Evolutionary conservation across 2,113 vertebrate species (phyloP).

Genomic region (Myodes glareolus): DNA sequence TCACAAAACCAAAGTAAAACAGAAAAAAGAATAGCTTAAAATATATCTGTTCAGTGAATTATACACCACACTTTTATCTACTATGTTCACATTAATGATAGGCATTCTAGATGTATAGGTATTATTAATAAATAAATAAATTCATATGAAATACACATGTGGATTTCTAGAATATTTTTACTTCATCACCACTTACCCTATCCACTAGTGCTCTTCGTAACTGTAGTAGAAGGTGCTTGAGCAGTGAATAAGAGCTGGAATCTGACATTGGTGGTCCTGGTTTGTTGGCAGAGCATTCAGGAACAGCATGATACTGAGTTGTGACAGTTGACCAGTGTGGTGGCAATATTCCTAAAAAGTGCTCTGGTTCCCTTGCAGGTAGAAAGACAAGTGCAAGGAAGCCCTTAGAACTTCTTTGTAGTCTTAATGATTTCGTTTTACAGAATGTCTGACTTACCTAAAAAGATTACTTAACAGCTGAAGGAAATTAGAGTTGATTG

Average conservation of each 20-base stretch:
- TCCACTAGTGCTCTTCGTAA: background rate
- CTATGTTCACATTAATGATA: background rate
- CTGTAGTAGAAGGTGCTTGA: background rate
- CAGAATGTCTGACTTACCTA: background rate
- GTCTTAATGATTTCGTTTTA: background rate
- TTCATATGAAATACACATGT: background rate
- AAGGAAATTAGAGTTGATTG: slow-evolving; percentile 14
- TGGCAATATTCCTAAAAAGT: background rate
- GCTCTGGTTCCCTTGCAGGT: background rate
- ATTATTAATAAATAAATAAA: background rate
- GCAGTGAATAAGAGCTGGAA: background rate
- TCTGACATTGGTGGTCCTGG: background rate
- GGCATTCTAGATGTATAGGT: background rate
- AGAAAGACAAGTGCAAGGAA: background rate
- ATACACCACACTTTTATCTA: background rate
- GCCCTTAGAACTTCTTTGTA: background rate
- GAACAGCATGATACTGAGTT: background rate
- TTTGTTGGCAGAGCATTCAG: background rate
- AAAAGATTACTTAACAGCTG: background rate
- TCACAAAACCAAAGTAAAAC: background rate
- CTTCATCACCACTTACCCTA: background rate
- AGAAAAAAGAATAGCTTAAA: background rate
- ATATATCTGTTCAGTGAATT: slow-evolving; percentile 2
- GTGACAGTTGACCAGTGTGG: background rate
- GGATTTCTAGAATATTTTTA: background rate